Evolutionary conservation across 64 coral and sea anemone species (phyloP), one percentile per base, ranked within the genome.

Genomic region (Montipora capricornis): DNA sequence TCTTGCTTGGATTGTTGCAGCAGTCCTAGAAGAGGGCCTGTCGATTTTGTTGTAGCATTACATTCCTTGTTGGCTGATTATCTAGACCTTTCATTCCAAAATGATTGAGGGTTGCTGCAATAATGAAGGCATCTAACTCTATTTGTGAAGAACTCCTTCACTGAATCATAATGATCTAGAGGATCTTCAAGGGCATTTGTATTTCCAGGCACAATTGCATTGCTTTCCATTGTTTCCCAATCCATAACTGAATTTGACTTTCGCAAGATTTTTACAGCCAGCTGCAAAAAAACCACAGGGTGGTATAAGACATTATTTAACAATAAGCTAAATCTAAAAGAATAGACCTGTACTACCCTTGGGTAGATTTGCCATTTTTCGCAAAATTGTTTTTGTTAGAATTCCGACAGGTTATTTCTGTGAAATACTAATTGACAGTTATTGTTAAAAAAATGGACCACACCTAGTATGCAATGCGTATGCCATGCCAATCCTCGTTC

Each of bases 181-280:
- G 44, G 26, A 53, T 53, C 8, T 5, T 6, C 5, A 6, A 53
- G 51, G 8, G 5, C 1, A 53, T 53, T 53, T 12, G 6, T 46
- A 44, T 95, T 92, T 20, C 94, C 94, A 64, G 83, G 88, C 2
- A 88, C 90, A 19, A 96, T 67, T n/a, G 90, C 90, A 92, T 92
- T 96, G 22, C 83, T 87, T 2, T 80, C 89, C 49, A 79, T 87
- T 15, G 83, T 95, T 11, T 84, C 94, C 76, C 69, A 92, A 47
- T 84, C 48, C 2, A 17, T 68, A 4, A 83, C 11, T 8, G 78
- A 83, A 14, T 14, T 14, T 29, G 8, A 13, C 9, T 52, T 80
- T 3, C 4, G 15, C 5, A 80, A 15, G 2, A 80, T 80, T 2
- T 80, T 19, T 5, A 52, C 3, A 1, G n/a, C 47, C 51, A 80